phyloP scores from a whole-genome alignment of 2,113 vertebrate species.

The Numenius arquata region DNA sequence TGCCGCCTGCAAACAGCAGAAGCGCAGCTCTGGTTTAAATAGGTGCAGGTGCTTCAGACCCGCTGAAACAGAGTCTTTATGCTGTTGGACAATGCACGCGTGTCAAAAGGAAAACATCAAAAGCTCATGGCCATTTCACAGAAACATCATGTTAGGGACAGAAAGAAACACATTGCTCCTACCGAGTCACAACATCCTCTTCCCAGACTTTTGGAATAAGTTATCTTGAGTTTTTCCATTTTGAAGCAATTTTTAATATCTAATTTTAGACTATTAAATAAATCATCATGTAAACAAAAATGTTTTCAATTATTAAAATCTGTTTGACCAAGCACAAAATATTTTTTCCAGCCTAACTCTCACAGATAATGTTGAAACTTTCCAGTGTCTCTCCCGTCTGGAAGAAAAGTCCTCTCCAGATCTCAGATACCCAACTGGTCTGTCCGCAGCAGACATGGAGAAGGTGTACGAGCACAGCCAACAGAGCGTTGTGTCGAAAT shows the following conservation, averaged over 20 bases:
- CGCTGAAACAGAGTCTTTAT: neutral
- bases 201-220: neutral
- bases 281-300: neutral
- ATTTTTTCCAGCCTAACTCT: neutral
- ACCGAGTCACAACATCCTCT: neutral
- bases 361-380: neutral
- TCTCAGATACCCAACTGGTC: neutral
- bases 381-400: neutral
- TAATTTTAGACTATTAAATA: slow-evolving; percentile 1
- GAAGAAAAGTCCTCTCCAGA: neutral
- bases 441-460: neutral
- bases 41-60: neutral
- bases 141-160: neutral
- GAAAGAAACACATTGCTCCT: neutral
- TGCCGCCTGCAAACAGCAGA: neutral
- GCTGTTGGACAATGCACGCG: neutral
- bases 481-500: neutral
- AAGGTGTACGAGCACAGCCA: neutral
- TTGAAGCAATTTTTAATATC: neutral
- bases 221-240: neutral
- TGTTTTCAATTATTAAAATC: neutral
- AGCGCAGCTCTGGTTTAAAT: neutral
- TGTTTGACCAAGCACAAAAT: neutral
- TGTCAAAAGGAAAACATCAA: neutral
- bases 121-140: neutral